These are phyloP conservation scores for Dryocosmus kuriphilus DNA, from an alignment of 2,888 invertebrate species.

Conservation along the genomic window DNA sequence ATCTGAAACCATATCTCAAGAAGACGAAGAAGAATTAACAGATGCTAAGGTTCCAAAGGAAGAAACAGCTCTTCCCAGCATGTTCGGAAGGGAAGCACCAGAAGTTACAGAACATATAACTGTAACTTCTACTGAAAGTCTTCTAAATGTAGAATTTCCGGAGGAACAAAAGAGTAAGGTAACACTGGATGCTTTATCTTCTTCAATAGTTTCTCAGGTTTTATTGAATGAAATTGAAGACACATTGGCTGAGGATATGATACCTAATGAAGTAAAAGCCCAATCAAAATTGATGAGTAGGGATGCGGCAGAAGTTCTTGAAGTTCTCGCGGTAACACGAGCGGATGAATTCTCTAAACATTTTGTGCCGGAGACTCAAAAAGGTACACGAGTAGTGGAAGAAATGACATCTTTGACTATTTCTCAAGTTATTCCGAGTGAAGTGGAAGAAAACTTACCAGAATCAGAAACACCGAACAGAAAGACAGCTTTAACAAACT, in stretches of 20 bases:
- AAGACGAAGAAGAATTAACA: conserved; percentile 60
- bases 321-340: conserved; percentile 64
- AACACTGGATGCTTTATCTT: conserved; percentile 60
- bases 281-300: conserved; percentile 65
- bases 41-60: conserved; percentile 62
- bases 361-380: conserved; percentile 63
- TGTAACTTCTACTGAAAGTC: conserved; percentile 63
- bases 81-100: conserved; percentile 73
- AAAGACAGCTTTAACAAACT: conserved; percentile 70
- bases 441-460: conserved; percentile 60
- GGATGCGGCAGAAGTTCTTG: conserved; percentile 64
- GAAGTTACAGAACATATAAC: conserved; percentile 65
- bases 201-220: conserved; percentile 61
- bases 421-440: conserved; percentile 63
- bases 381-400: conserved; percentile 60
- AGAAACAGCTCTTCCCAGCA: conserved; percentile 72
- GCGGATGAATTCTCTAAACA: conserved; percentile 62
- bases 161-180: conserved; percentile 60
- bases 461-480: conserved; percentile 61
- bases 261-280: conserved; percentile 66
- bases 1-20: conserved; percentile 62
- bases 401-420: conserved; percentile 64
- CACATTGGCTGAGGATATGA: conserved; percentile 55
- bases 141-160: conserved; percentile 55
- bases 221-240: conserved; percentile 62